phyloP scores from a whole-genome alignment of 2,113 vertebrate genomes.

The Hyperoodon ampullatus region DNA sequence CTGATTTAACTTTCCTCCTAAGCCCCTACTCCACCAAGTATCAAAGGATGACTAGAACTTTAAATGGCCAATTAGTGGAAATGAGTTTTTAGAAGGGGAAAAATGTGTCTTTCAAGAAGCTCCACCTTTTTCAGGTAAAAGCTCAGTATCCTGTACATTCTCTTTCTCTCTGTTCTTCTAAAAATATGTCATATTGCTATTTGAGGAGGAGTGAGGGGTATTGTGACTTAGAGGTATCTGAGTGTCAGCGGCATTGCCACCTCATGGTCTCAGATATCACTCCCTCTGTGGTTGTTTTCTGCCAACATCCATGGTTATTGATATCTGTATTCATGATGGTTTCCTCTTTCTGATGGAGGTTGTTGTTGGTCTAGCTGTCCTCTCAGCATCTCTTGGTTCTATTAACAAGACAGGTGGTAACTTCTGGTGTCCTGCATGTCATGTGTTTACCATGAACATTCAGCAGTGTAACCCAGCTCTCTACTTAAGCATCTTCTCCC shows the following conservation, averaged over 20 bases:
- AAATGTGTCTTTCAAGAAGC: not conserved
- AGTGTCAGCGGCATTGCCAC: not conserved
- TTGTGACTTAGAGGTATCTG: not conserved
- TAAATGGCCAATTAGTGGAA: not conserved
- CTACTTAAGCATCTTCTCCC: not conserved
- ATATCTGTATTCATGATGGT: not conserved
- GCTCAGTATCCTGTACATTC: not conserved
- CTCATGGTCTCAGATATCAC: not conserved
- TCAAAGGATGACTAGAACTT: not conserved
- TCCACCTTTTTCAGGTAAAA: not conserved
- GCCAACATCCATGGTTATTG: not conserved
- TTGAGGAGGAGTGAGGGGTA: not conserved
- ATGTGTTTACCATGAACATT: accelerated
- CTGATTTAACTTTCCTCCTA: not conserved
- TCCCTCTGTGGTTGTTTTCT: not conserved
- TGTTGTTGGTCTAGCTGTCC: not conserved
- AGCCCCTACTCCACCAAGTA: not conserved
- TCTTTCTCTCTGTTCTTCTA: not conserved
- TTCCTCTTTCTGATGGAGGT: not conserved
- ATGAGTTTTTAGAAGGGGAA: not conserved
- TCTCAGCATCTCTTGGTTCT: not conserved
- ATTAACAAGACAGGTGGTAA: not conserved
- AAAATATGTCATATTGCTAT: not conserved
- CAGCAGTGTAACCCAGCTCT: not conserved
- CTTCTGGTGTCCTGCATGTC: not conserved